Evolutionary conservation across 23 tunicate species (phyloP).

Genomic region (Diplosoma virens): DNA sequence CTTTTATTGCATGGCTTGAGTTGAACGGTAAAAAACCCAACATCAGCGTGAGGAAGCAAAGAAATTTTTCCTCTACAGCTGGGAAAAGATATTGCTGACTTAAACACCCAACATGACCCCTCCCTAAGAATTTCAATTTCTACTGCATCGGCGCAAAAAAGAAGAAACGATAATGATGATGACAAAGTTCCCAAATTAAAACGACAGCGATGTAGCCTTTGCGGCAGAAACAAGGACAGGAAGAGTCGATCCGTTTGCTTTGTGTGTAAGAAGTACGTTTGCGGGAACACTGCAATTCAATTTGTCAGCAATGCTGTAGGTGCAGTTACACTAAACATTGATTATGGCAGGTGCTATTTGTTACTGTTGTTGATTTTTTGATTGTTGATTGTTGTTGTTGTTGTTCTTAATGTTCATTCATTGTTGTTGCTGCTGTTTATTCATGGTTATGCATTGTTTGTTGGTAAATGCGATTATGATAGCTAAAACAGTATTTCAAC

Average conservation of each 20-base stretch:
- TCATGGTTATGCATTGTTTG: too few species aligned
- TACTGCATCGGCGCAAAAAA: conserved; percentile 16
- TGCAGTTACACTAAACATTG: background rate
- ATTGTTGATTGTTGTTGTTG: too few species aligned
- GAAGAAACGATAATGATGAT: conserved; percentile 8
- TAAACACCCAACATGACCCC: conserved; percentile 13
- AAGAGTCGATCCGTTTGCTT: conserved; percentile 10
- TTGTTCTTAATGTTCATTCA: too few species aligned
- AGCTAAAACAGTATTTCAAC: too few species aligned
- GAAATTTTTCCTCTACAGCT: background rate
- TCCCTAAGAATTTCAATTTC: conserved; percentile 8
- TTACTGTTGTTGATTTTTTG: too few species aligned
- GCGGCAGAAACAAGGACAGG: conserved; percentile 20
- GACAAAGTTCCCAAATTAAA: conserved; percentile 14
- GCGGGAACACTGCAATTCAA: conserved; percentile 1
- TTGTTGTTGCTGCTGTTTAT: too few species aligned
- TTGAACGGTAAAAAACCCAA: background rate
- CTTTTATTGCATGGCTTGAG: conserved; percentile 2
- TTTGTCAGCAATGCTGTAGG: background rate
- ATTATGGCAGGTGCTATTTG: background rate
- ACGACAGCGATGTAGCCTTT: conserved; percentile 17
- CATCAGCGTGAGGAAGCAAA: background rate
- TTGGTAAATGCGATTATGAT: too few species aligned
- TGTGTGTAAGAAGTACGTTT: background rate
- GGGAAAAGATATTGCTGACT: background rate